Conservation (phyloP, 35 echinoderm and acorn worm genomes). For the Lytechinus pictus region DNA sequence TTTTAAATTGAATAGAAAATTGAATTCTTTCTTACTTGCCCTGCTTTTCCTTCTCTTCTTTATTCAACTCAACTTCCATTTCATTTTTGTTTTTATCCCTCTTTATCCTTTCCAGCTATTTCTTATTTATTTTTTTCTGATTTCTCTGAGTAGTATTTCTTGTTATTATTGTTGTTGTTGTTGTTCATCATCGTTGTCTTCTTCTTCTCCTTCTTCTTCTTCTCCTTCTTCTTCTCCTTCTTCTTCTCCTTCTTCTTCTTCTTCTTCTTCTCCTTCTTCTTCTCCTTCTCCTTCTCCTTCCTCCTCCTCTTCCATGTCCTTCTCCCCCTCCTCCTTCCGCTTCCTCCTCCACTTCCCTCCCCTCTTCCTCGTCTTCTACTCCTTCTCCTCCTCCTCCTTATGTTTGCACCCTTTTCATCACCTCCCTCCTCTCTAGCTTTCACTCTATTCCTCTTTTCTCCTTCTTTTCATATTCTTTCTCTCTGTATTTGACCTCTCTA, state of each 20-base stretch:
- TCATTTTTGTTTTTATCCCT: not conserved
- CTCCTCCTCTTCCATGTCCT: not conserved
- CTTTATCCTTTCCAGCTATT: not conserved
- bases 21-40: conserved; percentile 27
- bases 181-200: not conserved
- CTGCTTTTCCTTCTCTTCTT: not conserved
- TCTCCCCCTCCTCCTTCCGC: not conserved
- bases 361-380: not conserved
- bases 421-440: too few species aligned
- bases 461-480: not conserved
- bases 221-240: not conserved
- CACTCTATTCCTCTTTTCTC: not conserved
- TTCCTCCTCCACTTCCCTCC: not conserved
- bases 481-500: conserved; percentile 4
- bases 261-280: not conserved
- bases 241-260: not conserved
- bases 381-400: not conserved
- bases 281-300: not conserved
- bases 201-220: not conserved
- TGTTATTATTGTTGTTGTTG: too few species aligned
- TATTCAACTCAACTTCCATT: not conserved
- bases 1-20: conserved; percentile 35
- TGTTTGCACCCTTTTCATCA: not conserved
- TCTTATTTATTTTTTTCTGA: not conserved
- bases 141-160: too few species aligned